A percentile compares a stretch with the other conserved stretches of the same genome.
These are phyloP conservation scores for Nephrotoma appendiculata DNA, from an alignment of 2,888 invertebrate genomes.

Conservation along the genomic window DNA sequence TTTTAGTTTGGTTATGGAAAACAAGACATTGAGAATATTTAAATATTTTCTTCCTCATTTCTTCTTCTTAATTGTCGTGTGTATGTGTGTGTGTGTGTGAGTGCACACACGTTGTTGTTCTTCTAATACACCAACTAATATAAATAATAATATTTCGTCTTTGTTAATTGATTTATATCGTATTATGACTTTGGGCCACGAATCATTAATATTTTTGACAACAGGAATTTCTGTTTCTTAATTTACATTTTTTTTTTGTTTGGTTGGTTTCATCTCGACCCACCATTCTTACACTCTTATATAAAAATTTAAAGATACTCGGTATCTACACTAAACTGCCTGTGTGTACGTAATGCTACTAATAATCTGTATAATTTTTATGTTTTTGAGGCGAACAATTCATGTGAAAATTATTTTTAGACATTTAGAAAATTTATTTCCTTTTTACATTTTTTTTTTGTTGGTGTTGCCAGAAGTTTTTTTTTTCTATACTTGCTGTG, in stretches of 20 bases:
- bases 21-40: background rate
- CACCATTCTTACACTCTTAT: background rate
- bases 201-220: conserved; percentile 6
- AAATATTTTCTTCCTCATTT: background rate
- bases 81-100: background rate
- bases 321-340: background rate
- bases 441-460: background rate
- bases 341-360: background rate
- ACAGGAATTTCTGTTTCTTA: conserved; percentile 1
- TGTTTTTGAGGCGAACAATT: background rate
- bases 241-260: background rate
- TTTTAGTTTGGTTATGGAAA: background rate
- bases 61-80: background rate
- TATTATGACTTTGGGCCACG: conserved; percentile 1
- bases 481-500: background rate
- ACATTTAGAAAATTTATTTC: background rate
- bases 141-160: background rate
- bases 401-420: background rate
- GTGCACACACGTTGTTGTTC: background rate
- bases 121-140: background rate
- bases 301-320: background rate
- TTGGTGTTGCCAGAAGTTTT: background rate
- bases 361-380: background rate
- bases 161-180: conserved; percentile 5
- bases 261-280: background rate